These are phyloP conservation scores for Penaeus monodon DNA, from an alignment of 2,888 invertebrate species.

Conservation along the genomic window DNA sequence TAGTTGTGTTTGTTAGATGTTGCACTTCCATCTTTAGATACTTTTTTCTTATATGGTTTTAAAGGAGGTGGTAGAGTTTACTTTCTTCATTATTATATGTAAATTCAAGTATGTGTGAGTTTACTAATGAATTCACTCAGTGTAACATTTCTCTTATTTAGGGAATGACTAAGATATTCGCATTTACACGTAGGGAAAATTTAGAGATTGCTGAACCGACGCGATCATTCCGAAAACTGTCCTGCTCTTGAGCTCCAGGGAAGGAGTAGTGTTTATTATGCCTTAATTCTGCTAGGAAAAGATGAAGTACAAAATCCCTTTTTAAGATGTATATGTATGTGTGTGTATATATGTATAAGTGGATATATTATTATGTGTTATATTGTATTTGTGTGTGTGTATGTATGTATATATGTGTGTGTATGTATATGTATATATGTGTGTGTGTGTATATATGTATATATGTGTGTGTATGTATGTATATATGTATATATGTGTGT, in stretches of 20 bases:
- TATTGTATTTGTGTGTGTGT: too few species aligned
- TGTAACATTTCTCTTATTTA: constrained; percentile 69
- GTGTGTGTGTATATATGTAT: too few species aligned
- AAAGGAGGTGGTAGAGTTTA: too few species aligned
- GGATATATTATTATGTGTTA: too few species aligned
- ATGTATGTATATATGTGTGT: too few species aligned
- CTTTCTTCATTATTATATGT: too few species aligned
- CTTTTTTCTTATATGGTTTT: neutral
- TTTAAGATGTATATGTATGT: neutral
- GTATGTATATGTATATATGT: too few species aligned
- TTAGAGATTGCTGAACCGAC: constrained; percentile 81
- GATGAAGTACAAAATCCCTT: neutral
- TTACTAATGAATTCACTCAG: neutral
- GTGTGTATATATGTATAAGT: too few species aligned
- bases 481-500: too few species aligned
- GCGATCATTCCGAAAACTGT: constrained; percentile 78
- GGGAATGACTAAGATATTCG: constrained; percentile 85
- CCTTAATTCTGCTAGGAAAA: neutral
- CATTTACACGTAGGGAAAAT: constrained; percentile 86
- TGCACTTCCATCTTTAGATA: neutral
- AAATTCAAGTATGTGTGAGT: neutral
- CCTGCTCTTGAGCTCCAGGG: constrained; percentile 74
- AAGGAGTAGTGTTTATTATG: constrained; percentile 64
- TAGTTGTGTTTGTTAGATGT: too few species aligned
- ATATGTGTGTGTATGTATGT: too few species aligned